Evolutionary conservation across 2,888 invertebrate species (phyloP).

Genomic region (Heliconius aoede): DNA sequence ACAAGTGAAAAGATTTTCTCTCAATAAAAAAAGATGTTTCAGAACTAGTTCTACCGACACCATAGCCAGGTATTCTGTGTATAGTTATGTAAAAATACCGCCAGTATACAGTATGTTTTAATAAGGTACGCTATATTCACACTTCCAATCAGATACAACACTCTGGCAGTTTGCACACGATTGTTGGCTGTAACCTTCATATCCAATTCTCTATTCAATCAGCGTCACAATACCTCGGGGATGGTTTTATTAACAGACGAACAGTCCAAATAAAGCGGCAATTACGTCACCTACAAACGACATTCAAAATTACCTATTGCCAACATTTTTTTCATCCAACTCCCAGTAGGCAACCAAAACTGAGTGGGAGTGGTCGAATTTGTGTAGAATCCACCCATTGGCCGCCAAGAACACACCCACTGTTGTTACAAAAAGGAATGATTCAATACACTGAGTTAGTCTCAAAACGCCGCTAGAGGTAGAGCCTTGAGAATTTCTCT

Average conservation of each 20-base stretch:
- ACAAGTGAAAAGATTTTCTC: not conserved
- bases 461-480: constrained; percentile 60
- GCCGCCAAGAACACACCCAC: constrained; percentile 71
- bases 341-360: constrained; percentile 82
- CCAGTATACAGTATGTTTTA: not conserved
- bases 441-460: constrained; percentile 57
- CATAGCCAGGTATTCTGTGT: not conserved
- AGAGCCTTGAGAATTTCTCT: constrained; percentile 80
- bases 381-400: constrained; percentile 71
- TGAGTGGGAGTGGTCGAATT: constrained; percentile 72
- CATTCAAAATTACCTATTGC: constrained; percentile 79
- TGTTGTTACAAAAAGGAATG: constrained; percentile 71
- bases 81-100: not conserved
- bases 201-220: constrained; percentile 57
- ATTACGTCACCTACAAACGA: constrained; percentile 76
- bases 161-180: constrained; percentile 10
- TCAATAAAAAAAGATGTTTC: not conserved
- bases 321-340: constrained; percentile 76
- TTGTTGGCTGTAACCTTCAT: constrained; percentile 46
- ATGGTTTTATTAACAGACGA: constrained; percentile 53
- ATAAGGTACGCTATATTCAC: constrained; percentile 9
- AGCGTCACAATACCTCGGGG: constrained; percentile 53
- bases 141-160: constrained; percentile 12
- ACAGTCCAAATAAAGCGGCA: constrained; percentile 69
- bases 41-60: not conserved